phyloP scores from a whole-genome alignment of 2,797 vertebrate genomes.

The Acomys russatus region DNA sequence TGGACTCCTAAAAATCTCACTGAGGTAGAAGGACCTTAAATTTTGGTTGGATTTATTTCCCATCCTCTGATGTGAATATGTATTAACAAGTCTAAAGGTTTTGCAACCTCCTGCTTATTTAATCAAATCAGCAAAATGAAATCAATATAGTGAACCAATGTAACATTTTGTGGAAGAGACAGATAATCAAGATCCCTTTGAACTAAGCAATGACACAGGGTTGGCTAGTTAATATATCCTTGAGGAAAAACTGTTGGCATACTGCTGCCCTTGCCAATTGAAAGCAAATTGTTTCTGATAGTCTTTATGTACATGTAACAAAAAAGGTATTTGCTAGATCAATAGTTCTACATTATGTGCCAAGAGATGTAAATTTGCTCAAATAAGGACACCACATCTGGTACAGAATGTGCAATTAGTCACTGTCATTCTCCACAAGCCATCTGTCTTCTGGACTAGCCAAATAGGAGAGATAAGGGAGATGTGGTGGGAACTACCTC shows the following conservation, averaged over 20 bases:
- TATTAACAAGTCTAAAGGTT: neutral
- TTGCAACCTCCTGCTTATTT: neutral
- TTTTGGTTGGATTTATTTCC: neutral
- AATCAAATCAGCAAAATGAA: neutral
- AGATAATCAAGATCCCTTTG: neutral
- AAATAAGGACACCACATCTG: neutral
- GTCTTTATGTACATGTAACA: neutral
- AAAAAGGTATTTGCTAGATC: neutral
- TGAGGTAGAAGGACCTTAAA: neutral
- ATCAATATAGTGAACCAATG: neutral
- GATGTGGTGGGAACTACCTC: neutral
- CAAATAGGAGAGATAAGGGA: neutral
- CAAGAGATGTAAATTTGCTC: neutral
- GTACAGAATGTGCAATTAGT: neutral
- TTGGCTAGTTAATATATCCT: neutral
- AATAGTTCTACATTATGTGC: neutral
- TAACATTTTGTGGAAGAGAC: neutral
- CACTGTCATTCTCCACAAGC: neutral
- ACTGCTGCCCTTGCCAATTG: neutral
- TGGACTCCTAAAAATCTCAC: neutral
- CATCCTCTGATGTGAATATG: neutral
- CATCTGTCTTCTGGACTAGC: neutral
- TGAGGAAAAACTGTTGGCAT: neutral
- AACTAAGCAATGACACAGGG: neutral
- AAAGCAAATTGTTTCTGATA: neutral